Percentiles rank a stretch among this genome's conserved stretches.
Evolutionary conservation across 1,140 invertebrate species (phyloP).

Genomic region (Drosophila yakuba): DNA sequence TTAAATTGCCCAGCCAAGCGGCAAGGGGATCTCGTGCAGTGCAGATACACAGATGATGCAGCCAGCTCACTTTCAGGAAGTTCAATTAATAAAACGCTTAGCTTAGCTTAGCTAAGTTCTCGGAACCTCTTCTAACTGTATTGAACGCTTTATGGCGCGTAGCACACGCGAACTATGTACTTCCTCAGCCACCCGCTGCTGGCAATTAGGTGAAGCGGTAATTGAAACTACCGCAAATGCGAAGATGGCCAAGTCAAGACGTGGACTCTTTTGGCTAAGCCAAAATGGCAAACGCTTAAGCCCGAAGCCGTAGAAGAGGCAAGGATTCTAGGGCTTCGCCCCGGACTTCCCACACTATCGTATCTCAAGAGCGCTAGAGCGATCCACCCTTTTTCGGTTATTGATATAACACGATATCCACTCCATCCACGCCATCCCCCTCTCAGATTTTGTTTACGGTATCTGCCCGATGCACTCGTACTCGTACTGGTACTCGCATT

Average conservation of each 20-base stretch:
- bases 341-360: slow-evolving; percentile 46
- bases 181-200: slow-evolving; percentile 21
- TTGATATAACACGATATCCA: slow-evolving; percentile 83
- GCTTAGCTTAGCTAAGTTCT: slow-evolving; percentile 63
- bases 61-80: slow-evolving; percentile 59
- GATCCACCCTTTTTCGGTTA: slow-evolving; percentile 84
- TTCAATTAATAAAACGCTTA: slow-evolving; percentile 79
- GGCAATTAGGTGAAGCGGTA: slow-evolving; percentile 70
- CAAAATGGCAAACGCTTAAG: slow-evolving; percentile 46
- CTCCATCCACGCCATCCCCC: not conserved
- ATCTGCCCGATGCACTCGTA: slow-evolving; percentile 30
- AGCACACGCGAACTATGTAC: slow-evolving; percentile 57
- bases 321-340: slow-evolving; percentile 55
- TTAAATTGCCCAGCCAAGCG: slow-evolving; percentile 78
- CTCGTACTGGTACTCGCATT: slow-evolving; percentile 23
- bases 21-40: slow-evolving; percentile 55
- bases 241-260: too few species aligned
- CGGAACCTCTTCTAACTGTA: slow-evolving; percentile 71
- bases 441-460: slow-evolving; percentile 63
- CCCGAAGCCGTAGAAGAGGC: slow-evolving; percentile 58
- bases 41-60: slow-evolving; percentile 26
- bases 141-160: slow-evolving; percentile 82
- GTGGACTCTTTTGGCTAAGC: slow-evolving; percentile 21
- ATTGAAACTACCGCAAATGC: slow-evolving; percentile 77
- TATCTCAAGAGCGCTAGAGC: slow-evolving; percentile 19